These are phyloP conservation scores for Champsocephalus esox DNA, from an alignment of 2,797 vertebrate genomes.

Conservation along the genomic window DNA sequence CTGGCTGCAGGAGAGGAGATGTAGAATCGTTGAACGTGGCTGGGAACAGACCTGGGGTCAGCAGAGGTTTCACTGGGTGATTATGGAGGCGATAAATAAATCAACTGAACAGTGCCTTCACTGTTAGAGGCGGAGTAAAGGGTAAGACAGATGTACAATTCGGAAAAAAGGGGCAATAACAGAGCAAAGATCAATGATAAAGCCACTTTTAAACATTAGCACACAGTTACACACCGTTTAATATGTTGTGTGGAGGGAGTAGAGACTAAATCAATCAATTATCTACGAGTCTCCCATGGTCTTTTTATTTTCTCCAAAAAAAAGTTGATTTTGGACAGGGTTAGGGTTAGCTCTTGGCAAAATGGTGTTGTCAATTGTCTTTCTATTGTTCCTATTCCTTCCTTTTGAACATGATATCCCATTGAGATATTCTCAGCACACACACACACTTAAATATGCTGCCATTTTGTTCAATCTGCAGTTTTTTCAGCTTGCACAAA, in stretches of 20 bases:
- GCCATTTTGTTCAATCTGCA: neutral
- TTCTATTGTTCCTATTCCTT: neutral
- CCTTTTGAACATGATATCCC: neutral
- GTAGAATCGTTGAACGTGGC: conserved; percentile 24
- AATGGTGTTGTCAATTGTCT: neutral
- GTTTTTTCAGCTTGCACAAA: neutral
- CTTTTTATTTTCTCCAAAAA: too few species aligned
- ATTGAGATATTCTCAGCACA: neutral
- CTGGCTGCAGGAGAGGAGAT: conserved; percentile 20
- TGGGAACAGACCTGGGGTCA: conserved; percentile 38
- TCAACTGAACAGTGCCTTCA: conserved; percentile 17
- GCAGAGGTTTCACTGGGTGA: conserved; percentile 34
- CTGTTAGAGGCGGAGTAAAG: conserved; percentile 21
- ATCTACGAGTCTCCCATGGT: too few species aligned
- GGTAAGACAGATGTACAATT: conserved; percentile 2
- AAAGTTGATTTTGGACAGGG: too few species aligned
- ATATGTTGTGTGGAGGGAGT: neutral
- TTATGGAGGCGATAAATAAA: conserved; percentile 40
- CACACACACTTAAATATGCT: neutral
- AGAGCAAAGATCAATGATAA: conserved; percentile 2
- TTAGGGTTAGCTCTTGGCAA: neutral
- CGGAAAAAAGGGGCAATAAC: neutral
- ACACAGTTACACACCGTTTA: neutral
- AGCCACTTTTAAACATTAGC: conserved; percentile 4
- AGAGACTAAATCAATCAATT: neutral